Conservation (phyloP, 2,113 vertebrate species). For the Typhlomys cinereus region DNA sequence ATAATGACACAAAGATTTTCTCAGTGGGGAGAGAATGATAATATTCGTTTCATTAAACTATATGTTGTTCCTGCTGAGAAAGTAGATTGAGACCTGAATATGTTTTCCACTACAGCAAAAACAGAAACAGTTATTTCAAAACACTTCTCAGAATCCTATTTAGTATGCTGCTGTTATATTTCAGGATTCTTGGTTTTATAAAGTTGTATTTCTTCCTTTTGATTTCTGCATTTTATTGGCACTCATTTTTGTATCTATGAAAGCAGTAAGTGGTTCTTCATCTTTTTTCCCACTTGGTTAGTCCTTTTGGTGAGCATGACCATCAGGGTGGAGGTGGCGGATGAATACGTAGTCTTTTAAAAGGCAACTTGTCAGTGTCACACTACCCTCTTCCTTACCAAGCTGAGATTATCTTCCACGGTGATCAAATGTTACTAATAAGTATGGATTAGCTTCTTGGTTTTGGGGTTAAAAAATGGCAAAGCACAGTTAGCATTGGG, state of each 20-base stretch:
- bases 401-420: not conserved
- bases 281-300: not conserved
- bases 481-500: not conserved
- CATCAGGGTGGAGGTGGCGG: not conserved
- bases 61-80: slow-evolving; percentile 63
- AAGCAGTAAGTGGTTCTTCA: slow-evolving; percentile 12
- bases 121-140: slow-evolving; percentile 28
- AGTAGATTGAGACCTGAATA: slow-evolving; percentile 62
- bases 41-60: slow-evolving; percentile 66
- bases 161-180: not conserved
- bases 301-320: not conserved
- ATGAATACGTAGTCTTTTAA: not conserved
- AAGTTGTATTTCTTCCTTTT: slow-evolving; percentile 13
- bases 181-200: not conserved
- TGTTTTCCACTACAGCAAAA: slow-evolving; percentile 34
- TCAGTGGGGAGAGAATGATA: slow-evolving; percentile 50
- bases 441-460: not conserved
- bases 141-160: slow-evolving; percentile 6
- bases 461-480: not conserved
- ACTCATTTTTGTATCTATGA: not conserved
- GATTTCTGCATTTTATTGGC: not conserved
- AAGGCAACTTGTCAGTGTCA: not conserved
- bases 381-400: not conserved
- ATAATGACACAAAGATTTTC: slow-evolving; percentile 52
- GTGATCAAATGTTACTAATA: slow-evolving; percentile 2